These are phyloP conservation scores for Watsonalla cultraria DNA, from an alignment of 2,888 invertebrate species.

Conservation along the genomic window DNA sequence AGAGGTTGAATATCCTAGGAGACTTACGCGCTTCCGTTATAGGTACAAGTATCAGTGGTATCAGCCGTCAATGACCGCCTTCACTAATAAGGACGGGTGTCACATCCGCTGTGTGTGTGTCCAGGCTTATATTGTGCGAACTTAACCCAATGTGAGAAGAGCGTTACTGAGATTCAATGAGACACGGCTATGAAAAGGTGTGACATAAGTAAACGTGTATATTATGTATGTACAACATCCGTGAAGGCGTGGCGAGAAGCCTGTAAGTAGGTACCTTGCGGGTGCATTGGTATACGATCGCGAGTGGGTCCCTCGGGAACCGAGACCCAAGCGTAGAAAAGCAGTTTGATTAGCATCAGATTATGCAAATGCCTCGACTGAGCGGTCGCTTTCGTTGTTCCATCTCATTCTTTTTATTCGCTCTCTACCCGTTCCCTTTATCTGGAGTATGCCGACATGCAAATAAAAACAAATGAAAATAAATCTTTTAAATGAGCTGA, in stretches of 20 bases:
- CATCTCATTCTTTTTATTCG: conserved; percentile 65
- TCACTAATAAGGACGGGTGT: conserved; percentile 42
- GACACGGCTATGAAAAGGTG: too few species aligned
- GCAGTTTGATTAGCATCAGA: conserved; percentile 77
- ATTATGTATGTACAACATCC: not conserved
- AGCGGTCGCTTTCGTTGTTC: conserved; percentile 73
- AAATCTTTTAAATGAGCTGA: conserved; percentile 69
- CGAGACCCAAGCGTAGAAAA: conserved; percentile 37
- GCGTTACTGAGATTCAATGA: too few species aligned
- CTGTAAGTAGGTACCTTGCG: not conserved
- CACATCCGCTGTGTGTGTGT: conserved; percentile 50
- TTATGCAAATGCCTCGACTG: conserved; percentile 74
- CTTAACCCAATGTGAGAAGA: too few species aligned
- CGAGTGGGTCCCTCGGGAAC: conserved; percentile 9
- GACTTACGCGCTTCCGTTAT: not conserved
- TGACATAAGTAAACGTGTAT: too few species aligned
- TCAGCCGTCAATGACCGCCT: conserved; percentile 15
- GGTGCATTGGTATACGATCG: not conserved
- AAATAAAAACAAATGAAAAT: conserved; percentile 61
- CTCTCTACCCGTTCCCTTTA: conserved; percentile 63
- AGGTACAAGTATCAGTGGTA: not conserved
- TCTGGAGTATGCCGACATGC: conserved; percentile 71
- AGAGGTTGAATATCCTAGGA: not conserved
- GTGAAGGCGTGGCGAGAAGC: too few species aligned
- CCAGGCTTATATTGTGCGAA: conserved; percentile 12